A percentile compares a stretch with the other conserved stretches of the same genome.
Evolutionary conservation across 2,113 vertebrate species (phyloP).

Genomic region (Circaetus gallicus): DNA sequence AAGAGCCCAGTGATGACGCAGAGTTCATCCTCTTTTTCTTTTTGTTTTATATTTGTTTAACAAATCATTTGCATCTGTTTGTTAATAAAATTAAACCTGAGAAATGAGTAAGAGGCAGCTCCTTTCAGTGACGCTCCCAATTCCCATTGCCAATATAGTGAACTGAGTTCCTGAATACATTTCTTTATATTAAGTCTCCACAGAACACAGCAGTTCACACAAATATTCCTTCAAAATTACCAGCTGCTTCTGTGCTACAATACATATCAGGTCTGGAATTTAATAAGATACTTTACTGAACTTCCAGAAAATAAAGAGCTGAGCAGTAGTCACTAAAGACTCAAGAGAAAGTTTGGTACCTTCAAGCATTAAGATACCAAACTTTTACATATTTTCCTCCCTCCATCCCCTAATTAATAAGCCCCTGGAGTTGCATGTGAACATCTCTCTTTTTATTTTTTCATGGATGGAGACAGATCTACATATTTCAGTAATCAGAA

Average conservation of each 20-base stretch:
- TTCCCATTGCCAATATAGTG: not conserved
- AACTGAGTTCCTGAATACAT: slow-evolving; percentile 6
- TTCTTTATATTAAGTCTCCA: slow-evolving; percentile 35
- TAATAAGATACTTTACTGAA: slow-evolving; percentile 1
- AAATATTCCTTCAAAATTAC: slow-evolving; percentile 36
- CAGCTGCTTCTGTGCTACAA: not conserved
- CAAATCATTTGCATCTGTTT: slow-evolving; percentile 47
- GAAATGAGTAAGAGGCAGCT: slow-evolving; percentile 21
- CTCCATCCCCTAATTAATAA: not conserved
- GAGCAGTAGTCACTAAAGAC: not conserved
- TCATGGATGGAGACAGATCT: not conserved
- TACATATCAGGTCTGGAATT: not conserved
- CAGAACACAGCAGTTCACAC: not conserved
- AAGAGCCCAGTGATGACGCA: not conserved
- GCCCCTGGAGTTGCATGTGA: not conserved
- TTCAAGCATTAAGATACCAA: not conserved
- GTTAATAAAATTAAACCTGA: slow-evolving; percentile 67
- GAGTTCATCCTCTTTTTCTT: slow-evolving; percentile 34
- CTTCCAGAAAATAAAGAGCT: slow-evolving; percentile 13
- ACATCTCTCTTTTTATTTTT: not conserved
- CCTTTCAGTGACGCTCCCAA: not conserved
- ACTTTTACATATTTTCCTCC: not conserved
- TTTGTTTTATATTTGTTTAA: slow-evolving; percentile 62
- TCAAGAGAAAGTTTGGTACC: not conserved
- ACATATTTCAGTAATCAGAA: not conserved